Percentiles rank a stretch among this genome's conserved stretches.
Evolutionary conservation across 2,888 invertebrate species (phyloP).

Genomic region (Drosophila paracracens): DNA sequence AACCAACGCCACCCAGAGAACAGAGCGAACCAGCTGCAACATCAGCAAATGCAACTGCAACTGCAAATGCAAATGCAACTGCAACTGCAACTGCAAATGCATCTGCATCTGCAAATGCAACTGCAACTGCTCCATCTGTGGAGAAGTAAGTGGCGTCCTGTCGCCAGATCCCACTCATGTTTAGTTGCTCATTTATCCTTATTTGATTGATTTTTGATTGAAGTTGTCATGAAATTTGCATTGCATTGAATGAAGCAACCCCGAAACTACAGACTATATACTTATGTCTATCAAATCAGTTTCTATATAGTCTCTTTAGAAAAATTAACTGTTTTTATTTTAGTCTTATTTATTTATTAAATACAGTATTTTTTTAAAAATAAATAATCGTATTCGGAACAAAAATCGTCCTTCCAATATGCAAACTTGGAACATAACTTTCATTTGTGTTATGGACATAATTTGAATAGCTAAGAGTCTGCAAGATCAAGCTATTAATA

Average conservation of each 20-base stretch:
- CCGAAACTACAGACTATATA: neutral
- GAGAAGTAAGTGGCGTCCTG: conserved; percentile 82
- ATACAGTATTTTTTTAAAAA: neutral
- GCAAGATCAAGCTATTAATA: neutral
- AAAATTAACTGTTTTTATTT: neutral
- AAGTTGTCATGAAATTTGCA: neutral
- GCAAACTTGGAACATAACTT: neutral
- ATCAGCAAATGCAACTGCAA: conserved; percentile 37
- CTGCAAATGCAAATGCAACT: accelerated
- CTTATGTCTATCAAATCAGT: neutral
- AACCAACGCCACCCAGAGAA: conserved; percentile 75
- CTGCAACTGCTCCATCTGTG: conserved; percentile 52
- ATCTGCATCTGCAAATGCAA: conserved; percentile 9
- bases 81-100: neutral
- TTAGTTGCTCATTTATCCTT: conserved; percentile 15
- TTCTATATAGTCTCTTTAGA: neutral
- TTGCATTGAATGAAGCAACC: neutral
- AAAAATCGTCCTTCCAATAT: neutral
- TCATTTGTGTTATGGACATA: accelerated
- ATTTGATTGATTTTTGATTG: neutral
- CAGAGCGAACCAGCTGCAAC: conserved; percentile 38
- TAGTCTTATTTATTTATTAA: neutral
- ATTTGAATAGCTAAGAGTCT: neutral
- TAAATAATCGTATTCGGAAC: neutral
- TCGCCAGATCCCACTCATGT: conserved; percentile 53